phyloP scores from a whole-genome alignment of 2,888 invertebrate genomes.

The Ferrisia virgata region DNA sequence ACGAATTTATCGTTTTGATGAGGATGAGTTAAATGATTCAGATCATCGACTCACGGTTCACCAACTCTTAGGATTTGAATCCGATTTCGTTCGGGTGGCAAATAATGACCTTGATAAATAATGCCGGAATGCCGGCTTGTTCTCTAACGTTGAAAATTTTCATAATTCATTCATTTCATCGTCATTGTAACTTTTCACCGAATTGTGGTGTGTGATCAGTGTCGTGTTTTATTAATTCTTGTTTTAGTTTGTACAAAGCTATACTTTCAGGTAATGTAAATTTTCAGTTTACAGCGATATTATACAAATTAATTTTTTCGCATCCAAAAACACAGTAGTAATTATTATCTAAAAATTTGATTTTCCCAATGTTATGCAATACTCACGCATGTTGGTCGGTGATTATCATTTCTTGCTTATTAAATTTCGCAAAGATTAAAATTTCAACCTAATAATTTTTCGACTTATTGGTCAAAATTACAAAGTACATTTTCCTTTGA shows the following conservation, averaged over 20 bases:
- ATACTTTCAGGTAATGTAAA: not conserved
- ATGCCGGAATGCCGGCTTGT: not conserved
- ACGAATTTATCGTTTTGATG: too few relatives aligned
- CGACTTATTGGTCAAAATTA: not conserved
- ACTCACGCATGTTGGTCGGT: not conserved
- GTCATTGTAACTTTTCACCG: not conserved
- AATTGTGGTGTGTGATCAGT: slow-evolving; percentile 9
- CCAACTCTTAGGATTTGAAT: not conserved
- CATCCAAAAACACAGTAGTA: not conserved
- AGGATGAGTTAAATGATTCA: not conserved
- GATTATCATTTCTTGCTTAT: not conserved
- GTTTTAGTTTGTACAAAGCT: not conserved
- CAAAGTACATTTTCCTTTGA: not conserved
- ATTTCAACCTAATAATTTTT: not conserved
- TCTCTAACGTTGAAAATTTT: not conserved
- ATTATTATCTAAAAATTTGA: not conserved
- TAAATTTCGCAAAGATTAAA: not conserved
- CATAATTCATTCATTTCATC: too few relatives aligned
- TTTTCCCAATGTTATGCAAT: slow-evolving; percentile 14
- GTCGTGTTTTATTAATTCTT: slow-evolving; percentile 4
- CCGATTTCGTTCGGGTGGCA: not conserved
- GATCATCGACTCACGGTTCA: not conserved
- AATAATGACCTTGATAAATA: not conserved
- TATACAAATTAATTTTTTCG: not conserved
- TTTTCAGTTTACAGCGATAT: not conserved